These are phyloP conservation scores for Acrossocheilus wenchowensis DNA, from an alignment of 2,797 vertebrate genomes.

Conservation along the genomic window DNA sequence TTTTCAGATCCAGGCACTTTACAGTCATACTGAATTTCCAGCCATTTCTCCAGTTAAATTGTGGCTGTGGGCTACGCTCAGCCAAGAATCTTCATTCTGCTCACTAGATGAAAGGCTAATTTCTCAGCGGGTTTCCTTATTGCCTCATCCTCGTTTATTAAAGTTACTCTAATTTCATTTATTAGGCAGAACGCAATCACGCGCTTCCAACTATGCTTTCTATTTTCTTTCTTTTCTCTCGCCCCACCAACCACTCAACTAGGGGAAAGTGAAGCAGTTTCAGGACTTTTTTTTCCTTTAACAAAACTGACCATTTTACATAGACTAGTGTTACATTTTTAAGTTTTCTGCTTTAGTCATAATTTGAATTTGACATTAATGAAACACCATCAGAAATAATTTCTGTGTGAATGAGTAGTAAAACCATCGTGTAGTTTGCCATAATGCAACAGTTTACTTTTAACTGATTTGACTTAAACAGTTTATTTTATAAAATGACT, in stretches of 20 bases:
- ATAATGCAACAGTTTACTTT: not conserved
- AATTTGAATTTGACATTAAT: not conserved
- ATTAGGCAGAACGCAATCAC: conserved; percentile 50
- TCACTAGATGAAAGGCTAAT: conserved; percentile 67
- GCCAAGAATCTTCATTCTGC: conserved; percentile 52
- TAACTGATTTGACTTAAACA: not conserved
- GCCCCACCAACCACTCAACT: not conserved
- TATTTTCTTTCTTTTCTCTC: not conserved
- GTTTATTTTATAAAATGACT: not conserved
- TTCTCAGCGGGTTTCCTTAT: conserved; percentile 70
- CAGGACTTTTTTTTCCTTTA: not conserved
- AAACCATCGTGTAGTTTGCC: not conserved
- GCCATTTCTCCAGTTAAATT: conserved; percentile 54
- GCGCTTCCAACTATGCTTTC: conserved; percentile 16
- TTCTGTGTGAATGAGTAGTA: not conserved
- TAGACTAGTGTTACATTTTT: not conserved
- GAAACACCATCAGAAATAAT: not conserved
- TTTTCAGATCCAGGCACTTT: conserved; percentile 27
- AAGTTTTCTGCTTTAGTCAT: not conserved
- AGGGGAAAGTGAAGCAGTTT: not conserved
- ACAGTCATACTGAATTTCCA: conserved; percentile 34
- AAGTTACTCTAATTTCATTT: conserved; percentile 78
- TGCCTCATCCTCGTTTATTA: conserved; percentile 73
- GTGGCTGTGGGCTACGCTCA: conserved; percentile 52
- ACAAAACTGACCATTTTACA: not conserved